Percentiles rank a stretch among this genome's conserved stretches.
Conservation (phyloP, 2,797 vertebrate species). For the Fundulus diaphanus region DNA sequence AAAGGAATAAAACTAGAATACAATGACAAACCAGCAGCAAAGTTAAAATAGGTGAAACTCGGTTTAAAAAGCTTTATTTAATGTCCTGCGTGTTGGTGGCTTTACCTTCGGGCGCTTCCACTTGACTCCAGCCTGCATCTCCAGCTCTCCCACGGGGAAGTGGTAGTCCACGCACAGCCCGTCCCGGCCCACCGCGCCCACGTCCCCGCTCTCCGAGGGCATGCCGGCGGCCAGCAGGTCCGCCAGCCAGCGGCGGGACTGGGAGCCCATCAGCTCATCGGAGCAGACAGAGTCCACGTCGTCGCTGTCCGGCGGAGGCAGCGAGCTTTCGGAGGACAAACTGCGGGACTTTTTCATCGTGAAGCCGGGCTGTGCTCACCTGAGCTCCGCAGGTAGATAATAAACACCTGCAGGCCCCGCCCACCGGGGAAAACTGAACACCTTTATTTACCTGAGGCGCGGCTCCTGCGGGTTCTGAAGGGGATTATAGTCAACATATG, state of each 20-base stretch:
- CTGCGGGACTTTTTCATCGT: constrained; percentile 36
- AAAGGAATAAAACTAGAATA: too few relatives aligned
- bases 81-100: background rate
- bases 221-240: constrained; percentile 18
- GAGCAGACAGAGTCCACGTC: constrained; percentile 46
- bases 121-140: constrained; percentile 38
- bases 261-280: constrained; percentile 67
- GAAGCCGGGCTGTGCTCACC: fast-evolving
- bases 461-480: background rate
- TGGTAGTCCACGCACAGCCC: constrained; percentile 69
- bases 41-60: too few relatives aligned
- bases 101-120: constrained; percentile 79
- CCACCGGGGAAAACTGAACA: background rate
- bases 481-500: background rate
- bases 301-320: constrained; percentile 28
- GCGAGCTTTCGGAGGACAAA: constrained; percentile 23
- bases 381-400: background rate
- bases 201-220: background rate
- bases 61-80: too few relatives aligned
- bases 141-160: constrained; percentile 69
- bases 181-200: constrained; percentile 30
- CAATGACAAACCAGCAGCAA: too few relatives aligned
- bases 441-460: background rate
- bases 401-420: background rate
- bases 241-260: constrained; percentile 58